A percentile compares a stretch with the other conserved stretches of the same genome.
These are phyloP conservation scores for Bedellia somnulentella DNA, from an alignment of 2,888 invertebrate genomes.

Conservation along the genomic window DNA sequence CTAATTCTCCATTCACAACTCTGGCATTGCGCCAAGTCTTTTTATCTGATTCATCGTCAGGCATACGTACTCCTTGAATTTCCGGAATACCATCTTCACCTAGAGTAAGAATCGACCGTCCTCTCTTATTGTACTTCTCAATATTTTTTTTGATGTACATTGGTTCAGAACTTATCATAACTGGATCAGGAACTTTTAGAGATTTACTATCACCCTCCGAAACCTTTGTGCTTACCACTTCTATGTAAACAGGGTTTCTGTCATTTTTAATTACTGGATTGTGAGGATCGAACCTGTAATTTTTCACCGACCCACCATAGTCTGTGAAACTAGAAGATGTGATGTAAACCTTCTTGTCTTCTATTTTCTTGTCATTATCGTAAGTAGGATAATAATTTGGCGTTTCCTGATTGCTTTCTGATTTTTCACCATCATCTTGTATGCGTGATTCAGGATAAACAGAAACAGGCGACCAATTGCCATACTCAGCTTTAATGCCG, in stretches of 20 bases:
- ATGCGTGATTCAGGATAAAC: conserved; percentile 50
- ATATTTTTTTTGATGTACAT: conserved; percentile 58
- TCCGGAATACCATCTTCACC: conserved; percentile 76
- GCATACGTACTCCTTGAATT: conserved; percentile 79
- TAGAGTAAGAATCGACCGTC: conserved; percentile 65
- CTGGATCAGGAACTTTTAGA: conserved; percentile 67
- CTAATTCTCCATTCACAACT: conserved; percentile 80
- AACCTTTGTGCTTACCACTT: conserved; percentile 50
- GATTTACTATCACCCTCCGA: conserved; percentile 46
- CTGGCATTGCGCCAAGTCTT: conserved; percentile 87
- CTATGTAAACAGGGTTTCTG: conserved; percentile 58
- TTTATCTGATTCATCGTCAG: conserved; percentile 81
- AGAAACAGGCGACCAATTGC: conserved; percentile 56
- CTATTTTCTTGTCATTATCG: conserved; percentile 39
- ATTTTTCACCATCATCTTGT: conserved; percentile 40
- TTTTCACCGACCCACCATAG: conserved; percentile 43
- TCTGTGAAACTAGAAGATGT: conserved; percentile 46
- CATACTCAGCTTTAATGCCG: conserved; percentile 51
- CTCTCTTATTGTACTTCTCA: conserved; percentile 61
- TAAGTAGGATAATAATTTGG: conserved; percentile 49
- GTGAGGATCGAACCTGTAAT: conserved; percentile 46
- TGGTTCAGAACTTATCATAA: conserved; percentile 67
- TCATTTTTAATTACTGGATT: conserved; percentile 55
- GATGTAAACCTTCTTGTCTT: conserved; percentile 50
- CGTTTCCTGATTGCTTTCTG: conserved; percentile 38